These are phyloP conservation scores for Ophonus ardosiacus DNA, from an alignment of 2,888 invertebrate genomes.

Conservation along the genomic window DNA sequence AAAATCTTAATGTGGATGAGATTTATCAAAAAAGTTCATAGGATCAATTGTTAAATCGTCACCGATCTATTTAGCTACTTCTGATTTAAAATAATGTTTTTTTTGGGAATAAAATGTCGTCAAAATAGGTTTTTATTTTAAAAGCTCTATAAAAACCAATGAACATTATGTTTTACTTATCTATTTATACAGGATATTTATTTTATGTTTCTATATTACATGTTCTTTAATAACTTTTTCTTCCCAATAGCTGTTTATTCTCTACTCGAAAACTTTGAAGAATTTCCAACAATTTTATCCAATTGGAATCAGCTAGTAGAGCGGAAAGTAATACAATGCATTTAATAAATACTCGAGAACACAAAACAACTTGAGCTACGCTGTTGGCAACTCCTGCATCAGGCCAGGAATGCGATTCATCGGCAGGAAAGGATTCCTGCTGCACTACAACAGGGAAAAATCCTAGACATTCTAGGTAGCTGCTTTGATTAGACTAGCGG, in stretches of 20 bases:
- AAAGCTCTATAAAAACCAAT: too few species aligned
- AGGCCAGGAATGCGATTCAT: conserved; percentile 37
- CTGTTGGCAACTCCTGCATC: conserved; percentile 16
- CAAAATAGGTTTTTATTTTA: too few species aligned
- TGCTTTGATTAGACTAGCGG: background rate
- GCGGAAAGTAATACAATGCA: conserved; percentile 53
- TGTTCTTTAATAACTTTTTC: background rate
- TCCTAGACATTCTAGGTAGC: background rate
- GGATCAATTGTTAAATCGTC: too few species aligned
- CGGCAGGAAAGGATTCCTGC: background rate
- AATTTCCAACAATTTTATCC: conserved; percentile 26
- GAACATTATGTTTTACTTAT: too few species aligned
- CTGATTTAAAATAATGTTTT: too few species aligned
- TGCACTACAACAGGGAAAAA: background rate
- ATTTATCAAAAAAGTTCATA: too few species aligned
- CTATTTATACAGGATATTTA: too few species aligned
- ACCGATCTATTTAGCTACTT: too few species aligned
- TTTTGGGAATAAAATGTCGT: too few species aligned
- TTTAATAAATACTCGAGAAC: conserved; percentile 51
- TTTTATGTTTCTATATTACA: too few species aligned
- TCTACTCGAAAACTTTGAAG: background rate
- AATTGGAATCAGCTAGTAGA: conserved; percentile 33
- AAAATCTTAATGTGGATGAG: too few species aligned
- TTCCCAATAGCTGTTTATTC: background rate
- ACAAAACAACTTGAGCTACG: conserved; percentile 44